Evolutionary conservation across 1,140 invertebrate species (phyloP).

Genomic region (Luehdorfia chinensis): DNA sequence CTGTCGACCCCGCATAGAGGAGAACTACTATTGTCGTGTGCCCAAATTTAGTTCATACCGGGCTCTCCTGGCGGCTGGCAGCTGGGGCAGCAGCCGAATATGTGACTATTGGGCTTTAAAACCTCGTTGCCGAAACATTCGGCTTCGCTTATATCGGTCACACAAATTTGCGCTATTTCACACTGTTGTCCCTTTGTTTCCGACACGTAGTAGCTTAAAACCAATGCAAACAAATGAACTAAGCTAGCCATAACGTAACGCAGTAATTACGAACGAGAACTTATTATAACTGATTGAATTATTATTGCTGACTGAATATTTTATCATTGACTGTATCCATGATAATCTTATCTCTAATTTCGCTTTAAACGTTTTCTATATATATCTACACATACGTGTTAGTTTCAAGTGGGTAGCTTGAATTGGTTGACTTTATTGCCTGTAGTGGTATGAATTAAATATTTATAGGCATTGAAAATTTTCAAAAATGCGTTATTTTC

Average conservation of each 20-base stretch:
- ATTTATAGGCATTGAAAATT: too few relatives aligned
- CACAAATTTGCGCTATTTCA: conserved; percentile 47
- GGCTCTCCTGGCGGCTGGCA: conserved; percentile 31
- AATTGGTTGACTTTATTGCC: too few relatives aligned
- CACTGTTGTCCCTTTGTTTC: conserved; percentile 27
- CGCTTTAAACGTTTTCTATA: conserved; percentile 1
- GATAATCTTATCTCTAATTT: conserved; percentile 11
- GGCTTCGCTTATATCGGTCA: conserved; percentile 48
- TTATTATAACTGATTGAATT: conserved; percentile 2
- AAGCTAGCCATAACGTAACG: not conserved
- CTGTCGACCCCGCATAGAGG: conserved; percentile 14
- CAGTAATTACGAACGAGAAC: conserved; percentile 11
- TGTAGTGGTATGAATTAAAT: too few relatives aligned
- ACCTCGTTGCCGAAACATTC: conserved; percentile 46
- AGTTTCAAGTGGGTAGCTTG: conserved; percentile 12
- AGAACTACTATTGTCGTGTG: conserved; percentile 3
- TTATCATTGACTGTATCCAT: conserved; percentile 1
- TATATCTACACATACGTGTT: too few relatives aligned
- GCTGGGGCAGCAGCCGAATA: conserved; percentile 62
- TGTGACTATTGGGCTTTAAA: conserved; percentile 33
- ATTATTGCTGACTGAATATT: conserved; percentile 12
- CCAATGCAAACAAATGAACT: not conserved
- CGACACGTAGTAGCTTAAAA: not conserved
- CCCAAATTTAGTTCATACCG: conserved; percentile 22
- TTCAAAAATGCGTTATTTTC: too few relatives aligned